Base-by-base conservation (phyloP, 2,113 vertebrate genomes). In the Brachyhypopomus occidentalis region DNA sequence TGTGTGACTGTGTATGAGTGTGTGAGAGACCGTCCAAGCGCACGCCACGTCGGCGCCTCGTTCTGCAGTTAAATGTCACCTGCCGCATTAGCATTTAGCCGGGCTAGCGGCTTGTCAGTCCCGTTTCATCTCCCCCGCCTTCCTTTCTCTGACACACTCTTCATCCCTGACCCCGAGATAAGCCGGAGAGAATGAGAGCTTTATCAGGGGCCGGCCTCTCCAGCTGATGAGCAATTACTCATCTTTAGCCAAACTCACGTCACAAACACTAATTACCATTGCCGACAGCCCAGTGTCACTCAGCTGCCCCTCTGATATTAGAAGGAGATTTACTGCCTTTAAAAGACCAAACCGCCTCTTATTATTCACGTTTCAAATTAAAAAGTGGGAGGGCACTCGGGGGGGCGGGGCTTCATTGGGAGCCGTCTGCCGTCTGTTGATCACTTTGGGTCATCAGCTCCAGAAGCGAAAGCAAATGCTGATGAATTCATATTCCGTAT, bases 31-130 rank as follows among this genome's bases (percentile, higher is more conserved):
- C 36, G 20, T 7, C 71, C 23, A 75, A 66, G 52, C 4, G 19
- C 45, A 38, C 66, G 45, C 63, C 72, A 45, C 73, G 71, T 41
- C 73, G 59, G 20, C 59, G 63, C 34, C 19, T 48, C 73, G 45
- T 69, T 72, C 72, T 72, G 75, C 83, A 80, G 75, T 36, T 89
- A 94, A 94, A 94, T 94, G 93, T 94, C 93, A 94, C 76, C 80
- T 79, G 73, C 83, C 85, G 85, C 92, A 93, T 94, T 94, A 93
- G 91, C 93, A 94, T 94, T 94, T 93, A 92, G 89, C 89, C 80
- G 70, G 86, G 75, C 6, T 86, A 79, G 89, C 85, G 77, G 56
- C 83, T 91, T 92, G 93, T 93, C 92, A 94, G 88, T 93, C 92
- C 87, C 60, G 62, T 89, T 92, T 93, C 93, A 93, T 94, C 88